Evolutionary conservation across 2,888 invertebrate species (phyloP), one percentile per base, ranked within the genome.

Genomic region (Polia nebulosa): DNA sequence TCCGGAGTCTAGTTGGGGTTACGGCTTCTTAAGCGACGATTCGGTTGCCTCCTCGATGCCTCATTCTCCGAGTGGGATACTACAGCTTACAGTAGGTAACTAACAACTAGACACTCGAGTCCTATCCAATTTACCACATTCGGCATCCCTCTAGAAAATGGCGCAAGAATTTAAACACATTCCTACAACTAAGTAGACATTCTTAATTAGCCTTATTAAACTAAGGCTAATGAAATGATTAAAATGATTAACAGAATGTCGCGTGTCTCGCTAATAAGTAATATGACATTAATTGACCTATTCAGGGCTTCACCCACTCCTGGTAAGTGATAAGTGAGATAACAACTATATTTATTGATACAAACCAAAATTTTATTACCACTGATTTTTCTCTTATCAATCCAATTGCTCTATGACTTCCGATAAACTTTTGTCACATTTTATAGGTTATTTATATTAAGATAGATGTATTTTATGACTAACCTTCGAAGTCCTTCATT

Each of bases 241-340:
- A 60, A 36, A 58, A 72, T 36, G 0, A 44, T 41, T 61, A 36
- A 22, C 13, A 25, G 22, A 7, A 9, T 20, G 29, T 57, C 77
- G 47, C 67, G 76, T 60, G 76, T 61, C 39, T 27, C 1, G 17
- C 53, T 59, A 69, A 45, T 60, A 36, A 51, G 5, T 45, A 56
- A 34, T 56, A 61, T 75, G 79, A 81, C 79, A 74, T 78, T 55
- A 83, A 52, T 72, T 72, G 60, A 74, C 80, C 78, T 63, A 51
- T 29, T 22, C 82, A 78, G 52, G 49, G 51, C 34, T 58, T 36
- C 34, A 52, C 45, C 13, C 47, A 22, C 20, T 39, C 9, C 39
- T 32, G 73, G 72, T 76, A 72, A 34, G 13, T 36, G 20, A 63
- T n/a, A n/a, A n/a, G n/a, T n/a, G n/a, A n/a, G n/a, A n/a, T 74